phyloP scores from a whole-genome alignment of 2,888 invertebrate genomes.

The Siphlonurus alternatus region DNA sequence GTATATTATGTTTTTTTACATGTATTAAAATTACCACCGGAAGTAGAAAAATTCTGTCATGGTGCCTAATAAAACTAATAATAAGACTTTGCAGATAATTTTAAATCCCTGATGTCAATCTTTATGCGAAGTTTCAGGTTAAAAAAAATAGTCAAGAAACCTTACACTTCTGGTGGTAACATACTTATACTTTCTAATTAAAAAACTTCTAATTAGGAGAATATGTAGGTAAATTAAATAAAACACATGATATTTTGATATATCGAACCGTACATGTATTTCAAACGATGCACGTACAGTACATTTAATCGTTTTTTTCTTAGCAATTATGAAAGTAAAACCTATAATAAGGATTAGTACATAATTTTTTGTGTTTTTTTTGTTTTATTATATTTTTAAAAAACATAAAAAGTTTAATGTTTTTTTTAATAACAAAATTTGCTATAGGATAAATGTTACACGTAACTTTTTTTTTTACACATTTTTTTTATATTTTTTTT shows the following conservation, averaged over 20 bases:
- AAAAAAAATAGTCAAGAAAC: too few species aligned
- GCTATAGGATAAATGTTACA: neutral
- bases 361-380: neutral
- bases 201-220: too few species aligned
- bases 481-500: constrained; percentile 3
- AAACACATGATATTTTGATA: neutral
- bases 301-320: neutral
- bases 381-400: neutral
- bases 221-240: too few species aligned
- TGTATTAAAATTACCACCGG: too few species aligned
- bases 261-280: neutral
- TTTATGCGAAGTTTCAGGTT: too few species aligned
- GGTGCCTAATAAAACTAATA: too few species aligned
- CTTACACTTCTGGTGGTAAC: too few species aligned
- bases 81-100: too few species aligned
- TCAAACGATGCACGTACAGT: neutral
- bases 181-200: too few species aligned
- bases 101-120: too few species aligned
- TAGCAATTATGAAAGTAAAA: neutral
- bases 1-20: too few species aligned
- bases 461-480: neutral
- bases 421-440: neutral
- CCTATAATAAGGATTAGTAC: neutral
- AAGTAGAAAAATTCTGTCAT: too few species aligned
- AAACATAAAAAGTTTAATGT: neutral